Conservation (phyloP, 2,888 invertebrate species). For the Lasioglossum leucozonium region DNA sequence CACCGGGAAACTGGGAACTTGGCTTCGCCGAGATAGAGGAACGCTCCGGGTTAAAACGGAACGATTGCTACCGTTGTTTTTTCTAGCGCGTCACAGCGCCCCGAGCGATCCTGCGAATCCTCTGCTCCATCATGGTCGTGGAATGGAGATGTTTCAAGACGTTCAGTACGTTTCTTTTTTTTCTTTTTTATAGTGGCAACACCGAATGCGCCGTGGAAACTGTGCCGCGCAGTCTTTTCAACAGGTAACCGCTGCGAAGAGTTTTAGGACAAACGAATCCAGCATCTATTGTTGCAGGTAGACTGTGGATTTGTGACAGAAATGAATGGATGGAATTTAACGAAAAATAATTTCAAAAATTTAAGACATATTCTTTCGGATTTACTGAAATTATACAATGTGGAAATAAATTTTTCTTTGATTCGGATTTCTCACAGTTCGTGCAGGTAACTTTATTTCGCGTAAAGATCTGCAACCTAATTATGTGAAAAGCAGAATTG, state of each 20-base stretch:
- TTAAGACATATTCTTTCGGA: not conserved
- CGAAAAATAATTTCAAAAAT: not conserved
- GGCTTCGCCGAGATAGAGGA: slow-evolving; percentile 13
- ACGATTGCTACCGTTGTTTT: slow-evolving; percentile 28
- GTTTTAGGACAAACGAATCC: not conserved
- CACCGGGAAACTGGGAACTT: slow-evolving; percentile 40
- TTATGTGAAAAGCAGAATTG: too few relatives aligned
- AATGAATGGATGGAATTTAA: not conserved
- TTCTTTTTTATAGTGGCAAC: not conserved
- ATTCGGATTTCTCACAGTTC: too few relatives aligned
- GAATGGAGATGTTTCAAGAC: not conserved
- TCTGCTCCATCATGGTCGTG: not conserved
- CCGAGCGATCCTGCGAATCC: not conserved
- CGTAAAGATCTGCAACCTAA: too few relatives aligned
- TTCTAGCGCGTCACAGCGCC: slow-evolving; percentile 18
- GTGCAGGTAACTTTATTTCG: too few relatives aligned
- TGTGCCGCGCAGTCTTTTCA: not conserved
- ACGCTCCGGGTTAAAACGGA: not conserved
- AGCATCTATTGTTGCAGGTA: not conserved
- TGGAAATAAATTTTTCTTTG: not conserved
- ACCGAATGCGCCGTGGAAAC: not conserved
- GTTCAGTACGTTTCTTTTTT: not conserved
- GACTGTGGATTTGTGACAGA: not conserved
- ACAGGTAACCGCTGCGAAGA: not conserved
- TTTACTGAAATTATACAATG: not conserved